phyloP scores from a whole-genome alignment of 1,140 invertebrate genomes.

The Brachionus rubens region DNA sequence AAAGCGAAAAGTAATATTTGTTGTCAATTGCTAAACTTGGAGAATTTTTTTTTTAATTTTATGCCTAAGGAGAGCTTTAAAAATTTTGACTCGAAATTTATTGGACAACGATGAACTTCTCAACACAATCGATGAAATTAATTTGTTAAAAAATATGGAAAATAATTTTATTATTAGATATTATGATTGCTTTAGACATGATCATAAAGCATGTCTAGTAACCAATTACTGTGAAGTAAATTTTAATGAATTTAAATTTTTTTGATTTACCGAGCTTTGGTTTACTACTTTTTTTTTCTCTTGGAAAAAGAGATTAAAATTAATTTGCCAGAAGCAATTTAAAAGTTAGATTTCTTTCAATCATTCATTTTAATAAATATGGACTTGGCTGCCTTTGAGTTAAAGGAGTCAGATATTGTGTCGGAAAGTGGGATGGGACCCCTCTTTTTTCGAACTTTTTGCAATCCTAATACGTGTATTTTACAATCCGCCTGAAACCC shows the following conservation, averaged over 20 bases:
- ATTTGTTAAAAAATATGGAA: constrained; percentile 17
- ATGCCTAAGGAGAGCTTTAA: constrained; percentile 16
- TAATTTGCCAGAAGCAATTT: too few species aligned
- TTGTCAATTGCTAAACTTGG: not conserved
- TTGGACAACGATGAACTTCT: constrained; percentile 23
- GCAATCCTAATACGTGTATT: too few species aligned
- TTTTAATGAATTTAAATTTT: not conserved
- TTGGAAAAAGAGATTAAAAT: too few species aligned
- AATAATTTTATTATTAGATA: constrained; percentile 9
- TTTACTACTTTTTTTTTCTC: too few species aligned
- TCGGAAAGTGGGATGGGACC: too few species aligned
- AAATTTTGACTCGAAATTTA: constrained; percentile 29
- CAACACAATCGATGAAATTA: constrained; percentile 23
- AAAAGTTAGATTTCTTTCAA: too few species aligned
- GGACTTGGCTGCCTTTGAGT: too few species aligned
- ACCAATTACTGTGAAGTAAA: constrained; percentile 35
- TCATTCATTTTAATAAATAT: too few species aligned
- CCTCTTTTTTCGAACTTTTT: too few species aligned
- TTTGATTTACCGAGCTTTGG: too few species aligned
- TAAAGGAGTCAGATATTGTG: too few species aligned
- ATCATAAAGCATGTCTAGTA: constrained; percentile 16
- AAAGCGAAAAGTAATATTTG: not conserved
- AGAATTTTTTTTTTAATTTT: not conserved
- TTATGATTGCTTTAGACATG: constrained; percentile 21
- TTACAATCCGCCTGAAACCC: too few species aligned